Conservation (phyloP, 2,888 invertebrate species). For the Idaea dimidiata region DNA sequence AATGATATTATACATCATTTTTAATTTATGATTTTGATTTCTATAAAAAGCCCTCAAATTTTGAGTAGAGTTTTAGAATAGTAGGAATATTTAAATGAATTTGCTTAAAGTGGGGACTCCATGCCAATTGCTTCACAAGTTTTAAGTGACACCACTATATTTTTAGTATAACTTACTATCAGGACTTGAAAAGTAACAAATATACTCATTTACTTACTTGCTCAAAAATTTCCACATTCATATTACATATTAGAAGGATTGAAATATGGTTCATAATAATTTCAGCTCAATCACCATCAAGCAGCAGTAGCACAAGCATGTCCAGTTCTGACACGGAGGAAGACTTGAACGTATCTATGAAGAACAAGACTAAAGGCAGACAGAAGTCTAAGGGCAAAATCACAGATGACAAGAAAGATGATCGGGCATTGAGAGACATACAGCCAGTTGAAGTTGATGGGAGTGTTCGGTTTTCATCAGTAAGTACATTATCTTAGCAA, state of each 20-base stretch:
- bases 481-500: conserved; percentile 38
- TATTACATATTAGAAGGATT: neutral
- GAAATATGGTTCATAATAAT: neutral
- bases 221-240: neutral
- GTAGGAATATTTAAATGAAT: too few species aligned
- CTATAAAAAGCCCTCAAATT: too few species aligned
- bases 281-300: conserved; percentile 71
- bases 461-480: conserved; percentile 71
- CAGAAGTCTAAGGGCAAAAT: conserved; percentile 67
- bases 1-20: too few species aligned
- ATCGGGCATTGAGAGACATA: conserved; percentile 73
- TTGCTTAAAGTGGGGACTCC: too few species aligned
- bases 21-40: too few species aligned
- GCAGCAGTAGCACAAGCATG: conserved; percentile 59
- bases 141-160: too few species aligned
- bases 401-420: conserved; percentile 70
- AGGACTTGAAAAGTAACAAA: too few species aligned
- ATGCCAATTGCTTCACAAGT: too few species aligned
- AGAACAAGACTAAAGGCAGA: conserved; percentile 76
- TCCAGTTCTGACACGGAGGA: conserved; percentile 71
- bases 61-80: too few species aligned
- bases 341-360: conserved; percentile 77
- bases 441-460: conserved; percentile 75
- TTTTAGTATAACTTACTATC: too few species aligned
- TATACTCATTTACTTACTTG: too few species aligned